Evolutionary conservation across 1,140 invertebrate genomes (phyloP).

Genomic region (Trachymyrmex septentrionalis): DNA sequence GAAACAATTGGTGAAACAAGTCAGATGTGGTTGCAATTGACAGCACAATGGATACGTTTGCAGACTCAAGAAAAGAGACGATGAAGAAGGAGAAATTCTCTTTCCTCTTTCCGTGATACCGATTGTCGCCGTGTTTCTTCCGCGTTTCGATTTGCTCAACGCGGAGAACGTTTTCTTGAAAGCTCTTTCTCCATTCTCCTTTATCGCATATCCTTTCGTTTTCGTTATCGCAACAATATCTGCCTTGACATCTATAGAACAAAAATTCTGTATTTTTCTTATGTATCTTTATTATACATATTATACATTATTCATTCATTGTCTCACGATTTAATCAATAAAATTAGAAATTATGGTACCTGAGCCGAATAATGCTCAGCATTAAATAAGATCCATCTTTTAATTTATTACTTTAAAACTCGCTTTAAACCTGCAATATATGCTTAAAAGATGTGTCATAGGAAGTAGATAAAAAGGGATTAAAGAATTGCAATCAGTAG

Average conservation of each 20-base stretch:
- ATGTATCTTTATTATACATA: not conserved
- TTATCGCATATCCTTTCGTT: conserved; percentile 35
- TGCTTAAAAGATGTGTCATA: no score
- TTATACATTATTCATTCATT: conserved; percentile 11
- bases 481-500: no score
- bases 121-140: conserved; percentile 33
- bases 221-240: not conserved
- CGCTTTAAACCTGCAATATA: no score
- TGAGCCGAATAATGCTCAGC: no score
- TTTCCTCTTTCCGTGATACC: conserved; percentile 23
- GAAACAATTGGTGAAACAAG: conserved; percentile 25
- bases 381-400: no score
- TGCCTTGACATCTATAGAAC: conserved; percentile 12
- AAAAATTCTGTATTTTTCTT: conserved; percentile 40
- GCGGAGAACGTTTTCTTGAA: conserved; percentile 4
- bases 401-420: no score
- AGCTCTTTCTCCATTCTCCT: conserved; percentile 34
- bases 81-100: conserved; percentile 12
- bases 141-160: conserved; percentile 13
- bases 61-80: not conserved
- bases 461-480: no score
- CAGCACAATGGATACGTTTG: conserved; percentile 34
- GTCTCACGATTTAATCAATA: conserved; percentile 10
- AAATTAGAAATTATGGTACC: not conserved
- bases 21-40: conserved; percentile 43